Evolutionary conservation across 2,113 vertebrate species (phyloP).

Genomic region (Echinops telfairi): DNA sequence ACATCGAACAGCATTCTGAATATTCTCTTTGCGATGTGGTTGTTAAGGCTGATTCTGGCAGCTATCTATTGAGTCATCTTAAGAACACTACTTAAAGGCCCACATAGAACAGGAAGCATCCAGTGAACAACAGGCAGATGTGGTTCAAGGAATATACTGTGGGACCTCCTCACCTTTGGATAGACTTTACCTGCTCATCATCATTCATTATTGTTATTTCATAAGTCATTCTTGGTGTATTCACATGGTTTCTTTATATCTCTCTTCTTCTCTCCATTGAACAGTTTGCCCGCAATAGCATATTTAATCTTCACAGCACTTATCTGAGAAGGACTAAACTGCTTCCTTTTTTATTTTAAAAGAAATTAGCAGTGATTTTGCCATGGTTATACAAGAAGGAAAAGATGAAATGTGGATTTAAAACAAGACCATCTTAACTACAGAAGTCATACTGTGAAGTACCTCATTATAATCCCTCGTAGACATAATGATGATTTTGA

Average conservation of each 20-base stretch:
- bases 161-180: background rate
- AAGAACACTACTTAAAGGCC: background rate
- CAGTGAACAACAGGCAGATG: conserved; percentile 7
- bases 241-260: background rate
- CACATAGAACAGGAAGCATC: conserved; percentile 29
- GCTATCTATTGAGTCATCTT: too few relatives aligned
- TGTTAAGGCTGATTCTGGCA: too few relatives aligned
- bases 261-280: background rate
- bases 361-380: background rate
- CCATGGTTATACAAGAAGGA: background rate
- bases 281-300: background rate
- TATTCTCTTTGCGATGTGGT: too few relatives aligned
- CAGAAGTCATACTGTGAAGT: conserved; percentile 9
- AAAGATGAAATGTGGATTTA: conserved; percentile 16
- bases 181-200: background rate
- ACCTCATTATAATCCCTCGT: conserved; percentile 32
- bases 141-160: background rate
- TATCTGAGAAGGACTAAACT: background rate
- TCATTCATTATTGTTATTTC: background rate
- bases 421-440: background rate
- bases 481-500: conserved; percentile 53
- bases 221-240: background rate
- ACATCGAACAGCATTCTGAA: too few relatives aligned
- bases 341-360: background rate
- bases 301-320: background rate